Evolutionary conservation across 2,797 vertebrate species (phyloP), one percentile per base, ranked within the genome.

Genomic region (Coluber constrictor): DNA sequence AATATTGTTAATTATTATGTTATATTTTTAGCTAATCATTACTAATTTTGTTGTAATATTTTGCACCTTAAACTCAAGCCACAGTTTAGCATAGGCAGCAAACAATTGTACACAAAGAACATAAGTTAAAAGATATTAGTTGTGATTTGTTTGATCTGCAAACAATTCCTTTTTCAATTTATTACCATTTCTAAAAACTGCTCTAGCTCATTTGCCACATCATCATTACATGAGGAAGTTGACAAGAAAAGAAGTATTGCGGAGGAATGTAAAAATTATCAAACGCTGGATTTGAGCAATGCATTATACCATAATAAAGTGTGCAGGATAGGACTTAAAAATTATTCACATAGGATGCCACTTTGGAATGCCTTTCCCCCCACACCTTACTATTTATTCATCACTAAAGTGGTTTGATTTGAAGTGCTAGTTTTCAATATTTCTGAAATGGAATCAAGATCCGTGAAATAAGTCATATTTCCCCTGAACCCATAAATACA

Each of bases 351-450:
- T 0, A 6, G 18, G 94, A 86, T 0, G 63, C 63, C 16, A 2
- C 0, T 0, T 0, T 3, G 8, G 2, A 43, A 59, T 7, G 23
- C 43, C 43, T 47, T 63, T 16, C 90, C 16, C 11, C 90, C n/a
- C 37, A 55, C 20, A 27, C 12, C 66, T 59, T 57, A 27, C 18
- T n/a, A 8, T 9, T 0, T 0, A 15, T 12, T 32, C 0, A 0
- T 0, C 15, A 20, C 37, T 91, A 92, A 32, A 61, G 18, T 79
- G 56, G 57, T 20, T 92, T 32, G 3, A 74, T 1, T 37, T 90
- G 2, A 86, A 86, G 70, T 10, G 74, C 23, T 0, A 1, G 0
- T 55, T 63, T 88, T 90, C 29, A 0, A 0, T 0, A 18, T 57
- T 51, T 1, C 61, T 0, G 0, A 57, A 83, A 12, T n/a, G 10